Evolutionary conservation across 2,113 vertebrate species (phyloP), one percentile per base, ranked within the genome.

Genomic region (Spheniscus mendiculus): DNA sequence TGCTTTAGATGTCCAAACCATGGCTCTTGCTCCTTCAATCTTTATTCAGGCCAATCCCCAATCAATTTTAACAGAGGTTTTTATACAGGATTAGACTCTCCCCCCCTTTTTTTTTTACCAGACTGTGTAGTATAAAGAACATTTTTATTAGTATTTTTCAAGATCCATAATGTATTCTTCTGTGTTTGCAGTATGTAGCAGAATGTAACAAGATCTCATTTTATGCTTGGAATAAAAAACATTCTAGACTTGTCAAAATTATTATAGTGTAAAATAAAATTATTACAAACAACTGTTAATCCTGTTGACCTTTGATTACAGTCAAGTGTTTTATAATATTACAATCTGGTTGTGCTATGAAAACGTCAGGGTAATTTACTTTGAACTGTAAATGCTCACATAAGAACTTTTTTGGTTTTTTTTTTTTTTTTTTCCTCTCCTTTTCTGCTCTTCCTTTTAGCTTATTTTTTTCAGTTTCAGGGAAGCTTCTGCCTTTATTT

Each of bases 251-350:
- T 89, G 23, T 83, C 42, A 36, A 59, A 67, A 59, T 23, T 86
- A 83, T 74, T 88, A 62, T 4, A 81, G 32, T 65, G 32, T 84
- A 96, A 97, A 97, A 89, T 81, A 78, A 96, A 94, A 96, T 73
- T 44, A 76, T 95, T 83, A 84, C 76, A 91, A 93, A 78, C 52
- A 88, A 71, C 67, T 44, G 25, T 26, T 90, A 89, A 97, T 88
- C 74, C 66, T 81, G 27, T 77, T 96, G 83, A 69, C 74, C 71
- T 98, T 93, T 97, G 80, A 95, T 92, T 96, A 90, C 34, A 91
- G 59, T 90, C 73, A 78, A 94, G 86, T 77, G 63, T 82, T 96
- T 74, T 85, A 62, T 94, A 84, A 78, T 76, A 52, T 90, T 84
- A 73, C 23, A 83, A 42, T 94, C 34, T 74, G 67, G 9, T 25